Percentiles rank a stretch among this genome's conserved stretches.
phyloP scores from a whole-genome alignment of 2,113 vertebrate species.

The Nicator chloris region DNA sequence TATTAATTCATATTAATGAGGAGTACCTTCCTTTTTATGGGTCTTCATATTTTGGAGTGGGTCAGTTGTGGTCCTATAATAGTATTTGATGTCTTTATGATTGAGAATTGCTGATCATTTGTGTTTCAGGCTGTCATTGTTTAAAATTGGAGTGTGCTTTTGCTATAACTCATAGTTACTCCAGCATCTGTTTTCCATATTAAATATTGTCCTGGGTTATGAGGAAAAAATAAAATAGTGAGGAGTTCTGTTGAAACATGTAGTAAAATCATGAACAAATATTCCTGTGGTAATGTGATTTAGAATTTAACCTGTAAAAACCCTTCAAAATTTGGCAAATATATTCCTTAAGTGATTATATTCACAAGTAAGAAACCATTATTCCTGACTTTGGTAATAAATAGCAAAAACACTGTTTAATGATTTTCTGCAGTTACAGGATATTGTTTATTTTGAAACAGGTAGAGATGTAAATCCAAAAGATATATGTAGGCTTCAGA shows the following conservation, averaged over 20 bases:
- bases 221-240: not conserved
- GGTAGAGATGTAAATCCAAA: not conserved
- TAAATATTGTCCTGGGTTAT: not conserved
- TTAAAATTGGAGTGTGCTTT: not conserved
- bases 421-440: not conserved
- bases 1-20: not conserved
- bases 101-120: not conserved
- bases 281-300: slow-evolving; percentile 37
- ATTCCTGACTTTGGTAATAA: slow-evolving; percentile 28
- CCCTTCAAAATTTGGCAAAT: slow-evolving; percentile 12
- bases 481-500: not conserved
- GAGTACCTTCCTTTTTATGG: not conserved
- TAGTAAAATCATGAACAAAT: slow-evolving; percentile 27
- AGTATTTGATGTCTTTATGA: not conserved
- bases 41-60: not conserved
- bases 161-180: not conserved
- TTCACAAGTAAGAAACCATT: not conserved
- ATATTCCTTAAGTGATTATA: not conserved
- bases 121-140: not conserved
- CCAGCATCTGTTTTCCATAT: slow-evolving; percentile 26
- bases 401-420: not conserved
- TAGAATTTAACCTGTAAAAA: slow-evolving; percentile 4
- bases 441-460: slow-evolving; percentile 3
- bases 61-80: not conserved
- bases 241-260: not conserved